Percentiles rank a stretch among this genome's conserved stretches.
Conservation (phyloP, 2,888 invertebrate genomes). For the Cantharis rustica region DNA sequence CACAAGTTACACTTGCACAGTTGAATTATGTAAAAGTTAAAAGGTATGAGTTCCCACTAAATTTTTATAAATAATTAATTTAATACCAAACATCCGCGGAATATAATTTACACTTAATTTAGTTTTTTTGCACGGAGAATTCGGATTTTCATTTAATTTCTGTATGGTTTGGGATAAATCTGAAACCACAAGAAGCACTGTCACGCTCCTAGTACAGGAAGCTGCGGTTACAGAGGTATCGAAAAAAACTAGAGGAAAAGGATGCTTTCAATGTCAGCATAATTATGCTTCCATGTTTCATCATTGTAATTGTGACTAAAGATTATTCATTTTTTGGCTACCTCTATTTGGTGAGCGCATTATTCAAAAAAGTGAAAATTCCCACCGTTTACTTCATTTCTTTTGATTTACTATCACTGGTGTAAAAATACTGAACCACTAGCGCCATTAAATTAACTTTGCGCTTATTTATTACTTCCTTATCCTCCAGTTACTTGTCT, state of each 20-base stretch:
- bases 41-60: neutral
- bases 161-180: constrained; percentile 22
- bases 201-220: constrained; percentile 18
- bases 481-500: neutral
- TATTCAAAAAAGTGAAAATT: neutral
- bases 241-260: constrained; percentile 24
- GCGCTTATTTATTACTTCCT: neutral
- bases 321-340: neutral
- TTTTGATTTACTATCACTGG: neutral
- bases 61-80: neutral
- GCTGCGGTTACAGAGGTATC: constrained; percentile 14
- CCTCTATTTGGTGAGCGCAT: neutral
- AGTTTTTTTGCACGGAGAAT: neutral
- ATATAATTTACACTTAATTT: neutral
- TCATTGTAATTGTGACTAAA: constrained; percentile 4
- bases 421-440: neutral
- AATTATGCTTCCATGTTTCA: constrained; percentile 21
- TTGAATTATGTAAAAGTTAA: neutral
- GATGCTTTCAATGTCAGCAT: constrained; percentile 22
- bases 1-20: neutral
- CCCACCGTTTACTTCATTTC: neutral
- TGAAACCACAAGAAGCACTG: constrained; percentile 9
- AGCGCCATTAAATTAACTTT: neutral
- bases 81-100: neutral
- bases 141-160: neutral